Percentiles rank a stretch among this genome's conserved stretches.
Evolutionary conservation across 2,888 invertebrate species (phyloP).

Genomic region (Protophormia terraenovae): DNA sequence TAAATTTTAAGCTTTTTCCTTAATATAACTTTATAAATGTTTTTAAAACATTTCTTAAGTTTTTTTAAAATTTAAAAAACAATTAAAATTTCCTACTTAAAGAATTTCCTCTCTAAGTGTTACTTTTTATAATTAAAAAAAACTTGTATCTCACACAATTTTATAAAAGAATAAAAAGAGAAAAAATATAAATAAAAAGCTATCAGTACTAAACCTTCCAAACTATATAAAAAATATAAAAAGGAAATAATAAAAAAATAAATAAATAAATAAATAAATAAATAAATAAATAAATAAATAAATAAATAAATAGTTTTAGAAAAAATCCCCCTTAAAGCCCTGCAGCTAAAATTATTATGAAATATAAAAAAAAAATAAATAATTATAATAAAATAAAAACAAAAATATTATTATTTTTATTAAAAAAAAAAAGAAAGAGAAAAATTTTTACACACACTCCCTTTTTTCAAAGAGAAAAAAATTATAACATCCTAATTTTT

Average conservation of each 20-base stretch:
- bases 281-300: slow-evolving; percentile 20
- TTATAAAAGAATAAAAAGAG: slow-evolving; percentile 18
- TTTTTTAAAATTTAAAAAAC: slow-evolving; percentile 31
- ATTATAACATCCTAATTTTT: neutral
- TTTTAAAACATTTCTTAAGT: slow-evolving; percentile 17
- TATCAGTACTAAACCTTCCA: slow-evolving; percentile 79
- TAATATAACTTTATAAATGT: slow-evolving; percentile 18
- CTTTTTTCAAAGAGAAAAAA: slow-evolving; percentile 26
- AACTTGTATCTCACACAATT: slow-evolving; percentile 66
- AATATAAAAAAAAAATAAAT: slow-evolving; percentile 23
- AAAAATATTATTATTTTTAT: neutral
- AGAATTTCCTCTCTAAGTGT: slow-evolving; percentile 60
- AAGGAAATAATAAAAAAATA: slow-evolving; percentile 50
- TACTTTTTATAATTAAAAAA: slow-evolving; percentile 56
- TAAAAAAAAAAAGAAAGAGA: neutral
- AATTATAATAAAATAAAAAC: too few relatives aligned
- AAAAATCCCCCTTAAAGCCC: slow-evolving; percentile 53
- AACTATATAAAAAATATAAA: slow-evolving; percentile 26
- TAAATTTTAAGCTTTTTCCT: slow-evolving; percentile 53
- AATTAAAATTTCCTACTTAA: slow-evolving; percentile 37
- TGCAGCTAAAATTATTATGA: slow-evolving; percentile 59
- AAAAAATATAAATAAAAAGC: slow-evolving; percentile 61
- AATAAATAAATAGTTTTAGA: slow-evolving; percentile 29
- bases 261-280: neutral
- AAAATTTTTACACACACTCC: slow-evolving; percentile 61